phyloP scores from a whole-genome alignment of 2,888 invertebrate genomes.

The Caenorhabditis afra region DNA sequence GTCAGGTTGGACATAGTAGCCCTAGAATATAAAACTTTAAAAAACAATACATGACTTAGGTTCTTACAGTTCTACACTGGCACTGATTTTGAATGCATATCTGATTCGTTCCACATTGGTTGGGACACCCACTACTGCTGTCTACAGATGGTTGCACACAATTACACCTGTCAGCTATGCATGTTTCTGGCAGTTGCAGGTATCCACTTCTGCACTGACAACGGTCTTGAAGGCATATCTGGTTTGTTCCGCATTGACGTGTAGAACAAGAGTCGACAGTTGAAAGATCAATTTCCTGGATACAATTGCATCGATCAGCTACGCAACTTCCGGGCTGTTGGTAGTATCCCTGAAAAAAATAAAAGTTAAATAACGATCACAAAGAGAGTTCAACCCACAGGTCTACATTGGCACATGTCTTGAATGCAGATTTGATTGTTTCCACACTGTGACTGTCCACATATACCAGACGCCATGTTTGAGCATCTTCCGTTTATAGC shows the following conservation, averaged over 20 bases:
- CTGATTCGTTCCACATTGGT: constrained; percentile 50
- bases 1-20: constrained; percentile 41
- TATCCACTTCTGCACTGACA: constrained; percentile 55
- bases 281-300: constrained; percentile 40
- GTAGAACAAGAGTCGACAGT: constrained; percentile 20
- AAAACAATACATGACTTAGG: no score
- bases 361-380: background rate
- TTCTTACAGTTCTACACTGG: constrained; percentile 49
- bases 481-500: constrained; percentile 76
- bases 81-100: constrained; percentile 56
- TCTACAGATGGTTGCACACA: constrained; percentile 46
- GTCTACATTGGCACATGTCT: constrained; percentile 44
- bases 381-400: constrained; percentile 1
- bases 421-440: constrained; percentile 45
- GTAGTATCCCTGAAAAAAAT: constrained; percentile 33
- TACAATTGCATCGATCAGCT: constrained; percentile 56
- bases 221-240: constrained; percentile 43
- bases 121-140: constrained; percentile 16
- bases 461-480: constrained; percentile 49
- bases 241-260: constrained; percentile 46
- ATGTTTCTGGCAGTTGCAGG: constrained; percentile 33
- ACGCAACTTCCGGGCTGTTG: constrained; percentile 53
- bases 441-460: constrained; percentile 44
- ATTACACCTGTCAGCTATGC: constrained; percentile 41
- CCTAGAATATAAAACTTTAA: constrained; percentile 8